Evolutionary conservation across 2,888 invertebrate genomes (phyloP).

Genomic region (Eupelmus urozonus): DNA sequence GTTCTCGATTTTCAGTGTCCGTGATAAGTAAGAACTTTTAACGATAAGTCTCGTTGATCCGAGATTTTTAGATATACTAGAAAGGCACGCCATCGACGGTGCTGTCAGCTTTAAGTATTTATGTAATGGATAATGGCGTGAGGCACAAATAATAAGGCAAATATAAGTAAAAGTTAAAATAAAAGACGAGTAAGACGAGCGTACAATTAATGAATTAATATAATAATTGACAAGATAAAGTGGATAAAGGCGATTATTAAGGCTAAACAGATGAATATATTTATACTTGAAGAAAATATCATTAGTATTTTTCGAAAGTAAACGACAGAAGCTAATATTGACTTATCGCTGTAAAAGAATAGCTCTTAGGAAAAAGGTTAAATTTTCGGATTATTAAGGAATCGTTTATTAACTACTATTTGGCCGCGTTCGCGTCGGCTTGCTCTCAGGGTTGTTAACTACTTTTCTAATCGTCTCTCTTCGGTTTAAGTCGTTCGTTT

Average conservation of each 20-base stretch:
- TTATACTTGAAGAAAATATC: constrained; percentile 73
- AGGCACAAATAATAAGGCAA: constrained; percentile 60
- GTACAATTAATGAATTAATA: constrained; percentile 55
- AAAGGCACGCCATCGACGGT: constrained; percentile 10
- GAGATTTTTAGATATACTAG: constrained; percentile 52
- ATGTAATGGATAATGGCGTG: constrained; percentile 34
- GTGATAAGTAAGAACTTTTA: constrained; percentile 53
- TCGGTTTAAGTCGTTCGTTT: constrained; percentile 60
- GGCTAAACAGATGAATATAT: constrained; percentile 67
- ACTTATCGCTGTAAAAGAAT: constrained; percentile 71
- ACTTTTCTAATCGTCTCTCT: constrained; percentile 65
- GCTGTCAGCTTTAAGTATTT: constrained; percentile 41
- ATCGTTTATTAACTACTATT: constrained; percentile 59
- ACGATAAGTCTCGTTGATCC: constrained; percentile 58
- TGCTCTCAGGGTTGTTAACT: constrained; percentile 73
- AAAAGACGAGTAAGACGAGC: constrained; percentile 50
- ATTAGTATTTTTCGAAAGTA: constrained; percentile 72
- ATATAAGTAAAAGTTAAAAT: constrained; percentile 44
- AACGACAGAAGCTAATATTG: constrained; percentile 68
- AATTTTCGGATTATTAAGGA: constrained; percentile 59
- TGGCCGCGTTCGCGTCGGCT: constrained; percentile 60
- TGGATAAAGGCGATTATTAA: constrained; percentile 54
- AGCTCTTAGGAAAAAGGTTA: constrained; percentile 68
- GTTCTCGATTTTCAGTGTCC: constrained; percentile 45
- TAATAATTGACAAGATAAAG: constrained; percentile 55